phyloP scores from a whole-genome alignment of 2,888 invertebrate species.

The Lapara coniferarum region DNA sequence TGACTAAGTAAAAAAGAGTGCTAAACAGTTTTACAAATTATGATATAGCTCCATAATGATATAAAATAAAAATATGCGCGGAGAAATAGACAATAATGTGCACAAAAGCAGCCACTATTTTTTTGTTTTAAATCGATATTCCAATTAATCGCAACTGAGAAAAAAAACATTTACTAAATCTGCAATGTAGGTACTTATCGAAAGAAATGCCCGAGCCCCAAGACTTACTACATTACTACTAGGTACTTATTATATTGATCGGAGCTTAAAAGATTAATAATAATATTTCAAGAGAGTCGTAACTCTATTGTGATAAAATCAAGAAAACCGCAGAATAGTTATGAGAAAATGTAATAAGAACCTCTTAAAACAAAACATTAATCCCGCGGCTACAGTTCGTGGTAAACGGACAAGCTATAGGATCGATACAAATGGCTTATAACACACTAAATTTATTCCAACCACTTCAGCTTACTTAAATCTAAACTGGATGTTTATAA shows the following conservation, averaged over 20 bases:
- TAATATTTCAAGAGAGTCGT: neutral
- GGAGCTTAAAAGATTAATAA: neutral
- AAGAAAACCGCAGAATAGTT: conserved; percentile 1
- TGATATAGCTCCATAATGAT: too few relatives aligned
- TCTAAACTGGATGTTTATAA: conserved; percentile 52
- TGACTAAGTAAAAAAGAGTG: too few relatives aligned
- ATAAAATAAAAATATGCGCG: too few relatives aligned
- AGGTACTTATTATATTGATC: neutral
- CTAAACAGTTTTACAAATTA: too few relatives aligned
- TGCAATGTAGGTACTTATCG: too few relatives aligned
- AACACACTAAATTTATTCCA: conserved; percentile 44
- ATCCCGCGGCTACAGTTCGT: conserved; percentile 26
- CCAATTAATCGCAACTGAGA: too few relatives aligned
- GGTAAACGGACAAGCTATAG: conserved; percentile 29
- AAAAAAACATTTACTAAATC: too few relatives aligned
- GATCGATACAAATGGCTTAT: conserved; percentile 32
- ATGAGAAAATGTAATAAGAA: conserved; percentile 22
- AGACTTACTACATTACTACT: neutral
- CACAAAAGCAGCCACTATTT: too few relatives aligned
- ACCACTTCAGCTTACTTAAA: conserved; percentile 49
- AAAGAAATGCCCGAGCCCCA: too few relatives aligned
- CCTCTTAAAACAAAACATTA: conserved; percentile 18
- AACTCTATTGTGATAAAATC: neutral
- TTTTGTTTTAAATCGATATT: too few relatives aligned
- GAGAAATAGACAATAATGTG: too few relatives aligned